Percentiles rank a stretch among this genome's conserved stretches.
phyloP scores from a whole-genome alignment of 1,140 invertebrate genomes.

The Mylabris phalerata region DNA sequence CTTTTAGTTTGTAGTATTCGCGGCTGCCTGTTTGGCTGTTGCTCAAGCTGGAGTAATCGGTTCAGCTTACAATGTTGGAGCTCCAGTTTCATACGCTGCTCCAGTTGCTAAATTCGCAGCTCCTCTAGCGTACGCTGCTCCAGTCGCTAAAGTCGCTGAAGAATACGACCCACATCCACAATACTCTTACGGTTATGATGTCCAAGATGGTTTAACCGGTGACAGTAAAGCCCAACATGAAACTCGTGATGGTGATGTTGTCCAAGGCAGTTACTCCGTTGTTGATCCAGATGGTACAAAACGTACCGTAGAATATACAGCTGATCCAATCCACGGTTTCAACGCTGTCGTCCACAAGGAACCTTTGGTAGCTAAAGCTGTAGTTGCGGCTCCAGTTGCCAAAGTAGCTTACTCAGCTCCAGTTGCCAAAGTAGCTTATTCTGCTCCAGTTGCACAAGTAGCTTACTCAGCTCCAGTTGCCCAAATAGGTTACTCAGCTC shows the following conservation, averaged over 20 bases:
- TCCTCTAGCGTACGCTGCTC: slow-evolving; percentile 11
- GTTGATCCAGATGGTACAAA: slow-evolving; percentile 33
- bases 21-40: too few species aligned
- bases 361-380: too few species aligned
- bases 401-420: slow-evolving; percentile 23
- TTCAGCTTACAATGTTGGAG: too few species aligned
- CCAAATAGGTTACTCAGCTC: neutral
- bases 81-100: too few species aligned
- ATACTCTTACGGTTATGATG: slow-evolving; percentile 47
- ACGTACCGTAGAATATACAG: too few species aligned
- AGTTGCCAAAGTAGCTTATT: slow-evolving; percentile 13
- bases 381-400: neutral
- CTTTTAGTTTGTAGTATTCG: too few species aligned
- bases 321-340: too few species aligned
- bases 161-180: too few species aligned
- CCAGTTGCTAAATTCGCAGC: slow-evolving; percentile 17
- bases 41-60: too few species aligned
- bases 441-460: slow-evolving; percentile 16
- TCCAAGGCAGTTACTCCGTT: slow-evolving; percentile 38
- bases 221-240: slow-evolving; percentile 48
- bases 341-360: too few species aligned
- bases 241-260: too few species aligned
- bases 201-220: slow-evolving; percentile 47
- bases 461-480: neutral
- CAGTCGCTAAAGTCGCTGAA: too few species aligned